Conservation (phyloP, 2,888 invertebrate species). For the Tupiocoris notatus region DNA sequence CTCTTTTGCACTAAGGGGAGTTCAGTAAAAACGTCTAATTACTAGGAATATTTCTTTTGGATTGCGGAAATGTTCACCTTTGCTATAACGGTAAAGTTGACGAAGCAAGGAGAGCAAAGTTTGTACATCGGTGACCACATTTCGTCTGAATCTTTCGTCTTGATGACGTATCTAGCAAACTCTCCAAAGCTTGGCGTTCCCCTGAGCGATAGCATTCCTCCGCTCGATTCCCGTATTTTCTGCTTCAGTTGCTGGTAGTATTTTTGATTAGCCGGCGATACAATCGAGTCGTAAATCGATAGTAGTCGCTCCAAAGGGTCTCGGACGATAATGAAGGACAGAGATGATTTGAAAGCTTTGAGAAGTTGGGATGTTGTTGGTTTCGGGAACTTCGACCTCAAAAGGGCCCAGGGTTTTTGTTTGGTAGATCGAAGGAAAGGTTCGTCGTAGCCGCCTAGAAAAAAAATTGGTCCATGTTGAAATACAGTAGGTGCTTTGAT, state of each 20-base stretch:
- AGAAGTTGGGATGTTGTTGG: slow-evolving; percentile 69
- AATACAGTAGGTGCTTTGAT: background rate
- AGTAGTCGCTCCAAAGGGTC: slow-evolving; percentile 78
- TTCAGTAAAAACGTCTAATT: too few relatives aligned
- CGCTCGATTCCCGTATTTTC: slow-evolving; percentile 54
- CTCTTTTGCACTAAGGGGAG: too few relatives aligned
- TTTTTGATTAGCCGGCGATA: slow-evolving; percentile 77
- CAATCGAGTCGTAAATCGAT: slow-evolving; percentile 80
- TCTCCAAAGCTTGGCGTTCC: slow-evolving; percentile 70
- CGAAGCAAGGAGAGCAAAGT: slow-evolving; percentile 79
- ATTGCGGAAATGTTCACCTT: slow-evolving; percentile 60
- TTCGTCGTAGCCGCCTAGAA: slow-evolving; percentile 67
- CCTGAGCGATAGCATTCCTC: slow-evolving; percentile 2
- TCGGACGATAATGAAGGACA: slow-evolving; percentile 77
- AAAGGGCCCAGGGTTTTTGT: slow-evolving; percentile 72
- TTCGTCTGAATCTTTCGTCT: slow-evolving; percentile 68
- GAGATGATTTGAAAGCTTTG: slow-evolving; percentile 71
- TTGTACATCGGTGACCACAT: slow-evolving; percentile 80
- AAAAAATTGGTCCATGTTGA: background rate
- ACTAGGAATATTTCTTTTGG: too few relatives aligned
- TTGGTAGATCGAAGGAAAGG: slow-evolving; percentile 74
- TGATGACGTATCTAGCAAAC: slow-evolving; percentile 73
- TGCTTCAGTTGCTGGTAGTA: slow-evolving; percentile 70
- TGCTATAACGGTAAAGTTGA: slow-evolving; percentile 64
- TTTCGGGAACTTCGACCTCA: slow-evolving; percentile 75